Evolutionary conservation across 2,113 vertebrate genomes (phyloP), one percentile per base, ranked within the genome.

Genomic region (Osmerus eperlanus): DNA sequence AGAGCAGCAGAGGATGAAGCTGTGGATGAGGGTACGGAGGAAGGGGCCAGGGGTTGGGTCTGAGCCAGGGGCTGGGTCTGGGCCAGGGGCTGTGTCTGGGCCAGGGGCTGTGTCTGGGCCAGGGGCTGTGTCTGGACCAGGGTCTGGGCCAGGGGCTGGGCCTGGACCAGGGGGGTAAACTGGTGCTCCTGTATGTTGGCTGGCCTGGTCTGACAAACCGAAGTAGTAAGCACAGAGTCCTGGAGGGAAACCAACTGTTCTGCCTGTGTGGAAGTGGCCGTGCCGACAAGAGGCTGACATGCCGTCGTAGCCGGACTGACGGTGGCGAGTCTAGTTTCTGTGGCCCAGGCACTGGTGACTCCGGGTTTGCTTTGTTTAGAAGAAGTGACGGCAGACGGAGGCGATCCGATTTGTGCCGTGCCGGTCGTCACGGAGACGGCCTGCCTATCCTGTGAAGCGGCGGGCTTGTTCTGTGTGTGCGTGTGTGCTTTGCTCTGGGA

Each of bases 341-440:
- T 41, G 54, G 67, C 72, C 63, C 28, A 70, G 19, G 52, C 59
- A 75, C 73, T 76, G 21, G 25, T 74, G n/a, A 75, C 75, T 18
- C 29, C 13, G n/a, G 73, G 51, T 73, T n/a, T 77, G 65, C 23
- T 87, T n/a, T 72, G 78, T 79, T 70, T 74, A 25, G 81, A 80
- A 76, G 74, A 36, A 36, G 32, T 62, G 14, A 73, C 55, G 52
- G 58, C 14, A 18, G 67, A 21, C 23, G 69, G 25, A 52, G 74
- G 56, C 13, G 79, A 77, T 61, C 75, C 82, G n/a, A 53, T 83
- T 72, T 82, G 84, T 41, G 71, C 32, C 29, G 78, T 77, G 78
- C 21, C 41, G 73, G 65, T 52, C 60, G 60, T 60, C 65, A 23
- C 70, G 14, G 51, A 29, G 21, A 41, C 70, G 25, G 74, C 23